Evolutionary conservation across 2,888 invertebrate species (phyloP), one percentile per base, ranked within the genome.

Genomic region (Coenonympha glycerion): DNA sequence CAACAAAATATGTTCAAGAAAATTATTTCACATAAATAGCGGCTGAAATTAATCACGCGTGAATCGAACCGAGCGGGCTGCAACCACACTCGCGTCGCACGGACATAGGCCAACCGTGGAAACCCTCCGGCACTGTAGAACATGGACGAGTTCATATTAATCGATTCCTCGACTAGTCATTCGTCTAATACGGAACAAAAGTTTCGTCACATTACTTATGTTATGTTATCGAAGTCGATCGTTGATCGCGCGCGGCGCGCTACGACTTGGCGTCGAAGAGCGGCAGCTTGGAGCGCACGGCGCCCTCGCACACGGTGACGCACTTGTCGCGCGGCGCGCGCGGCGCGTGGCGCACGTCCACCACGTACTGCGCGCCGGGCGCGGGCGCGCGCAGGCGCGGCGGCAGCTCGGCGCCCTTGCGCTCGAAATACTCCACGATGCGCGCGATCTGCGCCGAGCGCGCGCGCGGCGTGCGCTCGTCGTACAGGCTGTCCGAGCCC

Each of bases 381-480:
- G 66, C 39, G n/a, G n/a, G n/a, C n/a, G n/a, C n/a, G n/a, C n/a
- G n/a, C 53, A 61, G 60, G 49, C 33, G 36, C 31, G 34, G 46
- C 33, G 66, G 55, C 66, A 67, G 6, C 72, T 74, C 26, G 58
- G 89, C 90, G 42, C 91, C 91, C 71, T 94, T 93, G 40, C 93
- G 87, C 79, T 96, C 95, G 78, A 96, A 95, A 76, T 95, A 95
- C 67, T 95, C 95, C 21, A 96, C 95, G 62, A 95, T 95, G 69
- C 92, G 91, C 41, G 94, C 92, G 61, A 95, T 95, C 72, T 93
- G 90, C 59, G 91, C 89, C 58, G 91, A 89, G 62, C 92, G 76
- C 63, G 89, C 82, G 62, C 91, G 87, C 34, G 89, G 89, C 26
- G 79, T 65, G 15, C 91, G 84, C 56, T 92, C 92, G 66, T 92